These are phyloP conservation scores for human DNA, from an alignment of 2,113 vertebrate species.

Conservation along the genomic window DNA sequence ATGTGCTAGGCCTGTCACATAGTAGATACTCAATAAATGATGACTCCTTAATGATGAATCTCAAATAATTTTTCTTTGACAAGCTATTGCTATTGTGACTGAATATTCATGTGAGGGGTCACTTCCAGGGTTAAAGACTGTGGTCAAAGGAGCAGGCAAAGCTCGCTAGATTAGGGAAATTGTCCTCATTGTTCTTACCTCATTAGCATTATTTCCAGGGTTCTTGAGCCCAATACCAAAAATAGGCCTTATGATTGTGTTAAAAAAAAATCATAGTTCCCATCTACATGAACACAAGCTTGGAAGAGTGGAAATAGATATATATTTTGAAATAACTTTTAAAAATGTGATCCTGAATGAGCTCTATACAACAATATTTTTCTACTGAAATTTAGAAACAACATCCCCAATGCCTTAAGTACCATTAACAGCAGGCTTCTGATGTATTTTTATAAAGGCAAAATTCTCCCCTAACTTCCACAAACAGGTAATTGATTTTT, in stretches of 20 bases:
- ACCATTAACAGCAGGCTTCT: not conserved
- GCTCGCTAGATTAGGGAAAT: not conserved
- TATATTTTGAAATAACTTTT: conserved; percentile 23
- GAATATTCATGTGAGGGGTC: conserved; percentile 47
- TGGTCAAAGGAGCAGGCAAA: not conserved
- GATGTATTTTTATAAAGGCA: not conserved
- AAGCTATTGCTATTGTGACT: not conserved
- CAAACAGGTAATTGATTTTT: conserved; percentile 25
- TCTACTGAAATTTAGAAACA: not conserved
- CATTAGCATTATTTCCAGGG: not conserved
- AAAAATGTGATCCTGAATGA: conserved; percentile 32
- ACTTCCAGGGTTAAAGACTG: conserved; percentile 1
- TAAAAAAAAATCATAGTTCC: conserved; percentile 35
- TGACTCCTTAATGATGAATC: conserved; percentile 24
- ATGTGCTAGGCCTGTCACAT: not conserved
- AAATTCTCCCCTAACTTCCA: conserved; percentile 43
- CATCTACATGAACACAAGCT: not conserved
- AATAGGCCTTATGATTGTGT: not conserved
- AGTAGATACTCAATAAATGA: conserved; percentile 67
- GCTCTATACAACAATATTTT: not conserved
- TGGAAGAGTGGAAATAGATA: not conserved
- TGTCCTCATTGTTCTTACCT: conserved; percentile 22
- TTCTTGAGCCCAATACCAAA: conserved; percentile 25
- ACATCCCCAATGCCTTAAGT: not conserved
- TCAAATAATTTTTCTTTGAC: conserved; percentile 42